Evolutionary conservation across 2,113 vertebrate species (phyloP), one percentile per base, ranked within the genome.

Genomic region (Oncorhynchus keta): DNA sequence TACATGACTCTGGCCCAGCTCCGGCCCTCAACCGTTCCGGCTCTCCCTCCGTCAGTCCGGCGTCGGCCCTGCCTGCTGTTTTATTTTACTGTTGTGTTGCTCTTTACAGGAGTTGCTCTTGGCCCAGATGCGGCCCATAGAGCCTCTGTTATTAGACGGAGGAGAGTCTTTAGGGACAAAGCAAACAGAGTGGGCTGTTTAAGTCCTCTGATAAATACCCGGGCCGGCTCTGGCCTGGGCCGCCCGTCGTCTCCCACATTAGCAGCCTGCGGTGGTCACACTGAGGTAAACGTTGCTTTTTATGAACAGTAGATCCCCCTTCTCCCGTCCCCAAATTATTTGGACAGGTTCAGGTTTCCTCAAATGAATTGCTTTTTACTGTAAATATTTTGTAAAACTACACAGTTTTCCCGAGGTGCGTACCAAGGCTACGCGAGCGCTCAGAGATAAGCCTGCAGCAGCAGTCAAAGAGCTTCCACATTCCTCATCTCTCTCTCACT

Each of bases 121-220:
- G 61, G 77, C 80, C 72, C 67, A 18, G 75, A 76, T 68, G 64
- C 2, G 2, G 39, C 39, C 39, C 39, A 45, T 11, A 45, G 39
- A 12, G 68, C 39, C 71, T 89, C 88, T 88, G 84, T 89, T 90
- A 83, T 87, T 82, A 57, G 73, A 72, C 75, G 70, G 75, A 81
- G 79, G 80, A 14, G 11, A 57, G 77, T 51, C 76, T 72, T 79
- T 76, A 78, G 65, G 71, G 72, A 77, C 70, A 79, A 82, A 80
- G 79, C 78, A 73, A 85, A 82, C 75, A 86, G 73, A 81, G 2
- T 57, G 2, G 74, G 69, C 30, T 3, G 18, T 84, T 89, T 89
- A 89, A 91, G 87, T 84, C 87, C 84, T 28, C 79, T 76, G 81
- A 79, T 84, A 93, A 92, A 92, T 89, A 91, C 85, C 81, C 77